Evolutionary conservation across 2,113 vertebrate species (phyloP).

Genomic region (Perognathus longimembris): DNA sequence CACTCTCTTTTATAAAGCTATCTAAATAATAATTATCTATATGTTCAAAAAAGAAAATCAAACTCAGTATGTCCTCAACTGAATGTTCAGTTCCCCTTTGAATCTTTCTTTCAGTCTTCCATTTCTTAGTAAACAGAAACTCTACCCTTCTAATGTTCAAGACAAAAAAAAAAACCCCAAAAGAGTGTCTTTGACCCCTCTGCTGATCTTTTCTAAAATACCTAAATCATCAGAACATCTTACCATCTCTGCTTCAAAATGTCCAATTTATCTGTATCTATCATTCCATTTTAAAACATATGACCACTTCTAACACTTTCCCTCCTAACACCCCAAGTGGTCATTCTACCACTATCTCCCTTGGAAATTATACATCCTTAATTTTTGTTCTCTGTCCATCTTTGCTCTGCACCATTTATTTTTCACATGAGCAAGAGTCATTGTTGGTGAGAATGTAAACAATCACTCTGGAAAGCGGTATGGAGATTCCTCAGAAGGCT

Average conservation of each 20-base stretch:
- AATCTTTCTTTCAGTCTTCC: neutral
- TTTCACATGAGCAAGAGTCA: too few species aligned
- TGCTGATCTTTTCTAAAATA: neutral
- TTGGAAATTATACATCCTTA: neutral
- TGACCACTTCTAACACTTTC: neutral
- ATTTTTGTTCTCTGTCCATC: neutral
- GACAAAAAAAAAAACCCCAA: neutral
- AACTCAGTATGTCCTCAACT: neutral
- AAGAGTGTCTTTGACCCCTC: neutral
- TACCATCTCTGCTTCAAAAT: neutral
- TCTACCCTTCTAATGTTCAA: neutral
- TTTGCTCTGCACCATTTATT: too few species aligned
- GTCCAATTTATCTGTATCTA: neutral
- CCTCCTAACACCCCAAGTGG: neutral
- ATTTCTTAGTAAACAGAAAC: constrained; percentile 18
- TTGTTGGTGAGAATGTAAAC: too few species aligned
- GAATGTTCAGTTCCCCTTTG: neutral
- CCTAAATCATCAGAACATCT: neutral
- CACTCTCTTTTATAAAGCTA: neutral
- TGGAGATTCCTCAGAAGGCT: too few species aligned
- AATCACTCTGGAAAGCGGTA: too few species aligned
- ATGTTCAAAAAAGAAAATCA: too few species aligned
- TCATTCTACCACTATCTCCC: neutral
- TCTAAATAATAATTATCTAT: too few species aligned
- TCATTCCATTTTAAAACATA: neutral